phyloP scores from a whole-genome alignment of 1,140 invertebrate species.

The Zaprionus tsacasi region DNA sequence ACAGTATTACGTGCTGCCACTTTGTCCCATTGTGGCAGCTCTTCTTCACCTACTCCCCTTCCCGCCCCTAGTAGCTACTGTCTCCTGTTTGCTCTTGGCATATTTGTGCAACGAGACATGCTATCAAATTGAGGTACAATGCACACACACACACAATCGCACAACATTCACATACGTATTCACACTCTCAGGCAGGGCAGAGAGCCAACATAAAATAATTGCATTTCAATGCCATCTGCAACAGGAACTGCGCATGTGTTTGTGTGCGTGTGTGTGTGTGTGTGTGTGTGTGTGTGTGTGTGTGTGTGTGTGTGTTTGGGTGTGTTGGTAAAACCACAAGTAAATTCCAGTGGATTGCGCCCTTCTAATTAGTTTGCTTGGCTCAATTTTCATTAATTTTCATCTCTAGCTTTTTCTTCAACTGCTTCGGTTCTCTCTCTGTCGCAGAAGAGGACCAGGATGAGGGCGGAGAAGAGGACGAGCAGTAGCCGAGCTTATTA shows the following conservation, averaged over 20 bases:
- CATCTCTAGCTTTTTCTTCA: background rate
- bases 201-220: conserved; percentile 51
- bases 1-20: background rate
- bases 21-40: background rate
- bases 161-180: background rate
- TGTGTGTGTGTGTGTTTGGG: background rate
- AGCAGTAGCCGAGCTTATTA: conserved; percentile 35
- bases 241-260: conserved; percentile 19
- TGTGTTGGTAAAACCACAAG: conserved; percentile 20
- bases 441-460: background rate
- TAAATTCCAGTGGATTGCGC: conserved; percentile 10
- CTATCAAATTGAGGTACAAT: conserved; percentile 36
- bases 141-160: conserved; percentile 19
- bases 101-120: conserved; percentile 39
- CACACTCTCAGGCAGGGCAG: background rate
- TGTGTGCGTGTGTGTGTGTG: background rate
- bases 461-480: background rate
- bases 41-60: conserved; percentile 5
- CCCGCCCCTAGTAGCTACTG: conserved; percentile 2
- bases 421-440: background rate
- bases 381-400: conserved; percentile 44
- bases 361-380: conserved; percentile 58
- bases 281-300: background rate
- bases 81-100: conserved; percentile 48
- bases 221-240: conserved; percentile 67